Evolutionary conservation across 2,888 invertebrate species (phyloP), one percentile per base, ranked within the genome.

Genomic region (Pollenia angustigena): DNA sequence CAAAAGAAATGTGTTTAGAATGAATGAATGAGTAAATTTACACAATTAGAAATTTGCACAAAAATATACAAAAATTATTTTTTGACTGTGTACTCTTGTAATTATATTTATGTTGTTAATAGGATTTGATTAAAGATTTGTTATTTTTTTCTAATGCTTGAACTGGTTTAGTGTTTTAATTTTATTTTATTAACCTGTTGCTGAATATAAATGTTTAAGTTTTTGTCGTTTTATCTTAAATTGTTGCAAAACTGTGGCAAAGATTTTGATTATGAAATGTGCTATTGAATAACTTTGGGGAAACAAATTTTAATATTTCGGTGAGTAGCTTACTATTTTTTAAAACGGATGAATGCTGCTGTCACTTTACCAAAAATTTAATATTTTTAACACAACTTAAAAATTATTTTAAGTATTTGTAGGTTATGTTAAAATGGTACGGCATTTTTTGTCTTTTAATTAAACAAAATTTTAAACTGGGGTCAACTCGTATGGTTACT

Each of bases 1-100:
- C 95, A 95, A 81, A 85, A 84, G 60, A 84, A 84, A 72, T 86
- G 79, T 69, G 23, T 71, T 32, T 83, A 69, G 40, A 56, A 23
- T 6, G 42, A 75, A 52, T 10, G 62, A 40, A 32, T 46, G 16
- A 12, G 8, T 11, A 16, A 32, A 32, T 32, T 32, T 32, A 32
- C 32, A 32, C 32, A 32, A 32, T 32, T 32, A 6, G 11, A 14
- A 42, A 42, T 16, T 4, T 8, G 6, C 18, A 50, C 6, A 62
- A 44, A 32, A 46, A 32, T 14, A 66, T 50, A 50, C 44, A 32
- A 16, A 50, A 66, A 40, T 72, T 79, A 40, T 81, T 83, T 74
- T 83, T 78, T 60, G 72, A 84, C 81, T 84, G 87, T 84, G 81
- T 81, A 80, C 9, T 60, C 44, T 18, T 74, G 54, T 85, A 72